phyloP scores from a whole-genome alignment of 2,113 vertebrate species.

The Crocuta crocuta region DNA sequence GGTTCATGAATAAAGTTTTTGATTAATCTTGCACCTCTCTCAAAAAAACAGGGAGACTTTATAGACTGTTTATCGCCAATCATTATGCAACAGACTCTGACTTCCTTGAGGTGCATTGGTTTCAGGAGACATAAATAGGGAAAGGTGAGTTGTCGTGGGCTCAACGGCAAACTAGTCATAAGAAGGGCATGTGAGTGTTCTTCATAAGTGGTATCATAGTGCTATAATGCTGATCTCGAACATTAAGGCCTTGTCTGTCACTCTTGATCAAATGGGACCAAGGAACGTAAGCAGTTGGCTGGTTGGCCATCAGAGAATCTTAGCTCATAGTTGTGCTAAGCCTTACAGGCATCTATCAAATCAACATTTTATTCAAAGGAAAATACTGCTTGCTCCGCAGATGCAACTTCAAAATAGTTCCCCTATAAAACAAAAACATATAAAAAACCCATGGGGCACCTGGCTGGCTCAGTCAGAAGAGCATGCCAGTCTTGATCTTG shows the following conservation, averaged over 20 bases:
- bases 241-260: background rate
- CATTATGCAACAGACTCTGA: background rate
- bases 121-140: background rate
- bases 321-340: background rate
- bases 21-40: background rate
- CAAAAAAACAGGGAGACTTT: background rate
- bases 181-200: background rate
- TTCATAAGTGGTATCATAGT: background rate
- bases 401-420: background rate
- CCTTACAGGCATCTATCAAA: background rate
- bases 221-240: background rate
- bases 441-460: background rate
- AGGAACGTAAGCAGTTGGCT: background rate
- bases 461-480: background rate
- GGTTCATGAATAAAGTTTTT: constrained; percentile 4
- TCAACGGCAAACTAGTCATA: background rate
- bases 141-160: background rate
- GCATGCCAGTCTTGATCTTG: background rate
- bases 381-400: background rate
- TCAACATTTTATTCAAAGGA: background rate
- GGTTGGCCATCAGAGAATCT: background rate
- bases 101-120: background rate
- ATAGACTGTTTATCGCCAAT: background rate
- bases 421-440: background rate
- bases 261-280: background rate